Evolutionary conservation across 1,140 invertebrate genomes (phyloP), one percentile per base, ranked within the genome.

Genomic region (Solenopsis invicta): DNA sequence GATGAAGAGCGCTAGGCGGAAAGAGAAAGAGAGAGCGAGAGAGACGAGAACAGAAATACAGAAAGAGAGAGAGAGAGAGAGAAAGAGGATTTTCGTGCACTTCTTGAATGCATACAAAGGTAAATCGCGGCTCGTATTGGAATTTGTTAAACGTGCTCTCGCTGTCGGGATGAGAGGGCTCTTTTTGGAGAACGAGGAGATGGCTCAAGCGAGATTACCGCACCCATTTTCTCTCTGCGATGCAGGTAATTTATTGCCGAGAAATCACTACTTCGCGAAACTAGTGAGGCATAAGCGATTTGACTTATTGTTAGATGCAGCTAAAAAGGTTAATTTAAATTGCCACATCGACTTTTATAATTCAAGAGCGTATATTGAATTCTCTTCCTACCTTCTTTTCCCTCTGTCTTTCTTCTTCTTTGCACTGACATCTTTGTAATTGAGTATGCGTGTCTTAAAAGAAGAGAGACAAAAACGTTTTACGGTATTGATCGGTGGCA

Each of bases 91-190:
- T 18, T 54, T 54, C 48, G n/a, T 48, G 69, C 34, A 29, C 18
- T 56, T 56, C 54, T 74, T 75, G 54, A 41, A 84, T 37, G 69
- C 59, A 50, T 75, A 84, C 69, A 84, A 84, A 84, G 54, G 52
- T 82, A 48, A 74, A 82, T 84, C 54, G 37, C n/a, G 80, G 80
- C 18, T 82, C 18, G 16, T 82, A 82, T 59, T 74, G 69, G 34
- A 75, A 84, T 61, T 84, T 74, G 41, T 84, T 84, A 84, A 56
- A 75, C 69, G 24, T 62, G 67, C n/a, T 61, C 54, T 61, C n/a
- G 10, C 18, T 18, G 54, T 74, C 41, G 29, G 24, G 69, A 84
- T 50, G 66, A 84, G 67, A 21, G 64, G 21, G 21, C 16, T 24
- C 41, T n/a, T 62, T 61, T 75, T 34, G 29, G 13, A 48, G 12